Conservation (phyloP, 2,888 invertebrate genomes). For the Listrodromus nycthemerus region DNA sequence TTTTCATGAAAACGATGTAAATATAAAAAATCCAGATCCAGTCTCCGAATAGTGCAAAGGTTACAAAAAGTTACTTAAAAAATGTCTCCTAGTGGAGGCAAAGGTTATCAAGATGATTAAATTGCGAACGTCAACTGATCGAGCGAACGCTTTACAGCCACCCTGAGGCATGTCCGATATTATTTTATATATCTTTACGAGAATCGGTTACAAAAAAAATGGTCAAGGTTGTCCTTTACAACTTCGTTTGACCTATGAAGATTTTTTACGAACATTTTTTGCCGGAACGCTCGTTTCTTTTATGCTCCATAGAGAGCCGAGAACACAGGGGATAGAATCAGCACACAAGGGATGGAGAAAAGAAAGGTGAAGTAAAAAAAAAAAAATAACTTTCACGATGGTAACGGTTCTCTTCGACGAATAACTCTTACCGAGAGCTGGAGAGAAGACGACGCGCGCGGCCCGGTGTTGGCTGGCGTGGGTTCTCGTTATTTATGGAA, state of each 20-base stretch:
- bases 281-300: background rate
- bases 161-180: too few species aligned
- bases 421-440: conserved; percentile 45
- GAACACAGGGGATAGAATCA: background rate
- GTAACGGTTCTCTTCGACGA: conserved; percentile 37
- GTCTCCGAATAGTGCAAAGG: too few species aligned
- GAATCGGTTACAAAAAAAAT: background rate
- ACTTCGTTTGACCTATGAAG: background rate
- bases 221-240: background rate
- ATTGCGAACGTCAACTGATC: too few species aligned
- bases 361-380: background rate
- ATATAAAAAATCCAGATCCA: too few species aligned
- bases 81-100: too few species aligned
- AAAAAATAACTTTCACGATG: conserved; percentile 29
- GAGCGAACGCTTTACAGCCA: too few species aligned
- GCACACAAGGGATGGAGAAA: conserved; percentile 15
- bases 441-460: conserved; percentile 28
- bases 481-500: conserved; percentile 63
- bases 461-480: conserved; percentile 25
- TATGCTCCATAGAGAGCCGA: background rate
- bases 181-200: too few species aligned
- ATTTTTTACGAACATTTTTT: conserved; percentile 5
- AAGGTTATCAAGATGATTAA: too few species aligned
- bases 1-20: background rate
- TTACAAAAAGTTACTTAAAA: too few species aligned